Base-by-base conservation (phyloP, 2,113 vertebrate species). In the Ginglymostoma cirratum region DNA sequence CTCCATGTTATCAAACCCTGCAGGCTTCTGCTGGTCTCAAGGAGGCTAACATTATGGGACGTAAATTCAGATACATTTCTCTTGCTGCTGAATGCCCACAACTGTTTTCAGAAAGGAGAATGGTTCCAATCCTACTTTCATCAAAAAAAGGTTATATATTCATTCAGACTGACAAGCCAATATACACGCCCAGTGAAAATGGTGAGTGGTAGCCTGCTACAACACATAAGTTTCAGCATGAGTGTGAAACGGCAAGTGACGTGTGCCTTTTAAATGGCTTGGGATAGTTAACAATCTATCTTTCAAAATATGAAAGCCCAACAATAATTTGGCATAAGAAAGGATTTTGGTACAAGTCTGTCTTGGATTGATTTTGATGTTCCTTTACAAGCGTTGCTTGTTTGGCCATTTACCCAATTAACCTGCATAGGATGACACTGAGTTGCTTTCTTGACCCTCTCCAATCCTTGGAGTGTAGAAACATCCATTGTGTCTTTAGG, bases 151-250 rank as follows among this genome's bases (percentile, higher is more conserved):
- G 97, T 0, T 97, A 97, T 48, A 96, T 97, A 67, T 97, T 97
- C 85, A 96, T 97, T 86, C 97, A 97, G 96, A 97, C 97, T 2
- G 96, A 97, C 97, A 97, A 98, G 42, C 97, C 97, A 2, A 97
- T 98, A 96, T 98, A 98, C 95, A 98, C 97, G 34, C 97, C 97
- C 6, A 96, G 38, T 69, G 97, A 97, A 87, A 96, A 95, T 86
- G 97, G 98, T 98, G 96, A 96, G 93, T 70, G 27, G 8, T 67
- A 12, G 2, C 72, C 2, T 34, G 6, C 67, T 45, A 24, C 14
- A 70, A 14, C 15, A 3, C 5, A 65, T 5, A n/a, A 12, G 0
- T 83, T 83, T 83, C 80, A 83, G 38, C 5, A 76, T 2, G 30
- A 76, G 7, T 8, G 55, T 61, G 55, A 72, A 72, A 72, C 5